phyloP scores from a whole-genome alignment of 2,797 vertebrate species.

The Hippocampus kuda region DNA sequence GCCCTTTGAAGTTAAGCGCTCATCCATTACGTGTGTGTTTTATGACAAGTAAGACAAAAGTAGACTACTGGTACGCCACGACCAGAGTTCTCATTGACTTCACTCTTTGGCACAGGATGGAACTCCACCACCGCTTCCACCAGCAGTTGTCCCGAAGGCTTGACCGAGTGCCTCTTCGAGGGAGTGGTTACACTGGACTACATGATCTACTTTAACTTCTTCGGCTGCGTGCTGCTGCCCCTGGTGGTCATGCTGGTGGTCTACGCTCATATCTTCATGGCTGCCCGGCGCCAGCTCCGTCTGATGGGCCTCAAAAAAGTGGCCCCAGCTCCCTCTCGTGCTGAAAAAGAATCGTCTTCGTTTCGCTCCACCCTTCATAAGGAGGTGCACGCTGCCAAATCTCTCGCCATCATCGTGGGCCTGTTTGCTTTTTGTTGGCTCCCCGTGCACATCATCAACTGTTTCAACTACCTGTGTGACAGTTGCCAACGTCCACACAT shows the following conservation, averaged over 20 bases:
- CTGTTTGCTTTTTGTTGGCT: constrained; percentile 93
- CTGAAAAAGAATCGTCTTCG: constrained; percentile 47
- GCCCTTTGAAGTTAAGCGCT: no score
- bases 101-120: constrained; percentile 28
- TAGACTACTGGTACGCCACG: no score
- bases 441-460: constrained; percentile 89
- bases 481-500: constrained; percentile 62
- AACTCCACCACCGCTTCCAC: constrained; percentile 9
- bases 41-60: no score
- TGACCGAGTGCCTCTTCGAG: constrained; percentile 84
- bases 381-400: constrained; percentile 92
- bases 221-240: constrained; percentile 83
- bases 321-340: constrained; percentile 23
- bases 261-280: constrained; percentile 90
- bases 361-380: constrained; percentile 77
- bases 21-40: no score
- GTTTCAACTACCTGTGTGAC: constrained; percentile 77
- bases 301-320: constrained; percentile 78
- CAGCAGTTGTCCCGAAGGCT: constrained; percentile 64
- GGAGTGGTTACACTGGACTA: constrained; percentile 87
- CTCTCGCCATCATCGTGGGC: constrained; percentile 89
- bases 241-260: constrained; percentile 85
- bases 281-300: constrained; percentile 82
- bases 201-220: constrained; percentile 98
- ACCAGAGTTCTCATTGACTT: background rate